Conservation (phyloP, 2,888 invertebrate genomes). For the Stegana nigrithorax region DNA sequence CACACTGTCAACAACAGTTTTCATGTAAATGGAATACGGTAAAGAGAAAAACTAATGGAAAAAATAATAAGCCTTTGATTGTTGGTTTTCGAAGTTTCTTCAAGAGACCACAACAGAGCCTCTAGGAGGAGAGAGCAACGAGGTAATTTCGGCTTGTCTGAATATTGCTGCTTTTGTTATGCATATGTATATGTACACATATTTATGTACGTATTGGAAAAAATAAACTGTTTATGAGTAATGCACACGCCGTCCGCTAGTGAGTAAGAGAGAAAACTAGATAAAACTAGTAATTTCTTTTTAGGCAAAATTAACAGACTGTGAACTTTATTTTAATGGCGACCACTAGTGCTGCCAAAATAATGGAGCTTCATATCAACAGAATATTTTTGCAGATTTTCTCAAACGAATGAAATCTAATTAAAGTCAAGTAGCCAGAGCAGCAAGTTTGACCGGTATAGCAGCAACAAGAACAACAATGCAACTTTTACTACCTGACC, state of each 20-base stretch:
- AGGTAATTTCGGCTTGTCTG: background rate
- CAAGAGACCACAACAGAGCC: no score
- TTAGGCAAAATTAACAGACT: slow-evolving; percentile 8
- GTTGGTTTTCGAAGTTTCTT: background rate
- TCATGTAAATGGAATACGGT: background rate
- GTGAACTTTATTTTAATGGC: slow-evolving; percentile 1
- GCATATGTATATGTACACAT: background rate
- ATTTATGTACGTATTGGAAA: background rate
- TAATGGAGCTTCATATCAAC: background rate
- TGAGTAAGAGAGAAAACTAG: background rate
- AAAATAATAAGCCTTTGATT: background rate
- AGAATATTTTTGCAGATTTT: slow-evolving; percentile 1
- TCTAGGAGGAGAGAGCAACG: slow-evolving; percentile 1
- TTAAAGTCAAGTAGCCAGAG: background rate
- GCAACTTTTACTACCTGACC: background rate
- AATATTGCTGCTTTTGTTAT: background rate
- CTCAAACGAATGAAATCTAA: background rate
- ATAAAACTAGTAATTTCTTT: slow-evolving; percentile 12
- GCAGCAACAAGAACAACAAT: slow-evolving; percentile 2
- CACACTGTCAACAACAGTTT: no score
- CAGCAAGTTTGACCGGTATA: slow-evolving; percentile 13
- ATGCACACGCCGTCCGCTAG: background rate
- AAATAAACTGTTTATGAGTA: slow-evolving; percentile 7
- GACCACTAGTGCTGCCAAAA: background rate
- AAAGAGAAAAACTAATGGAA: background rate